Percentiles rank a stretch among this genome's conserved stretches.
Conservation (phyloP, 2,888 invertebrate species). For the Phorcus lineatus region DNA sequence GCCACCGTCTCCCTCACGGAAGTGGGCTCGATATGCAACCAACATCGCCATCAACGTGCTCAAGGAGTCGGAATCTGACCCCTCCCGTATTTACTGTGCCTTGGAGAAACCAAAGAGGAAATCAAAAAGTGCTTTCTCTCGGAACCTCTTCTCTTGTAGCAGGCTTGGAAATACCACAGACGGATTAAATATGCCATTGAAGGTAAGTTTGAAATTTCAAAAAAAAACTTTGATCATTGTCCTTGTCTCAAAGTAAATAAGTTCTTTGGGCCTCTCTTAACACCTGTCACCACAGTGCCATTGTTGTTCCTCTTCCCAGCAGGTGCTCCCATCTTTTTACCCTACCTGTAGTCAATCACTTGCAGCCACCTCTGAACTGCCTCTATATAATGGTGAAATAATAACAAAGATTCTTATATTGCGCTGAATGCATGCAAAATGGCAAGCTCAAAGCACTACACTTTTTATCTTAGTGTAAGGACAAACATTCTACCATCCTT, state of each 20-base stretch:
- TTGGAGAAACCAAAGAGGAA: constrained; percentile 12
- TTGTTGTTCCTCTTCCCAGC: too few species aligned
- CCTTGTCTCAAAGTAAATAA: too few species aligned
- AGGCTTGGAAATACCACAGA: constrained; percentile 35
- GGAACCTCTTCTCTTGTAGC: constrained; percentile 26
- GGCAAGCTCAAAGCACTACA: too few species aligned
- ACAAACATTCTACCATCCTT: too few species aligned
- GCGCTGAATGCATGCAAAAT: too few species aligned
- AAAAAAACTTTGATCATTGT: too few species aligned
- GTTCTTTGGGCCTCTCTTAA: neutral
- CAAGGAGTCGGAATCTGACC: constrained; percentile 17
- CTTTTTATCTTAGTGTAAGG: too few species aligned
- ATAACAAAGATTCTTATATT: too few species aligned
- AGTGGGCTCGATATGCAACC: constrained; percentile 26
- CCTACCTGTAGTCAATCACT: too few species aligned
- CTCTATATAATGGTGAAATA: too few species aligned
- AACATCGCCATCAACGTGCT: constrained; percentile 33
- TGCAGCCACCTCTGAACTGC: too few species aligned
- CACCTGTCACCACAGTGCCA: neutral
- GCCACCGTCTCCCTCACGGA: neutral
- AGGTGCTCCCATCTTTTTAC: too few species aligned
- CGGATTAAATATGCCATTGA: constrained; percentile 24
- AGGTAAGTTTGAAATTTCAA: constrained; percentile 24
- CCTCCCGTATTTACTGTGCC: constrained; percentile 35
- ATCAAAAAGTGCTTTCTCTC: neutral